These are phyloP conservation scores for Okapia johnstoni DNA, from an alignment of 2,113 vertebrate species.

Conservation along the genomic window DNA sequence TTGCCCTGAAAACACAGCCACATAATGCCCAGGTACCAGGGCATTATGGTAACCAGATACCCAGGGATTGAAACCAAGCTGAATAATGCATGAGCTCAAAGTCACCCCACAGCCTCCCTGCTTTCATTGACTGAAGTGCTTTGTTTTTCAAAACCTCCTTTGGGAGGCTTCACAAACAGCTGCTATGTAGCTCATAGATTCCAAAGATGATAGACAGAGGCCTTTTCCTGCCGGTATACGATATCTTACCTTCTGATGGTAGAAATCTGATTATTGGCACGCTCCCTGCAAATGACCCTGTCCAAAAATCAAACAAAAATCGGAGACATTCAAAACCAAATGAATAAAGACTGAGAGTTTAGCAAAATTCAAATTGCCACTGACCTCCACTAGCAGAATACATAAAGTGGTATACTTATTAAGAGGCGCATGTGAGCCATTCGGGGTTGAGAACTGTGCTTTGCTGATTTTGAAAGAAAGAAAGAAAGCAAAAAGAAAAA, in stretches of 20 bases:
- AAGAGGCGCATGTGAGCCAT: slow-evolving; percentile 47
- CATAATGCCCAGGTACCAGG: not conserved
- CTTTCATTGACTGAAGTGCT: slow-evolving; percentile 47
- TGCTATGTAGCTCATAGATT: slow-evolving; percentile 53
- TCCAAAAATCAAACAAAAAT: slow-evolving; percentile 57
- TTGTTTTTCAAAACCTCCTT: slow-evolving; percentile 66
- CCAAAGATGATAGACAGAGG: slow-evolving; percentile 47
- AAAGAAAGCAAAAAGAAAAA: not conserved
- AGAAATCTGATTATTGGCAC: slow-evolving; percentile 34
- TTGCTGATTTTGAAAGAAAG: slow-evolving; percentile 61
- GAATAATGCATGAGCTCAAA: not conserved
- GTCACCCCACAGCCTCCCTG: not conserved
- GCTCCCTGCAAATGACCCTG: slow-evolving; percentile 26
- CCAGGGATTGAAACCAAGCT: not conserved
- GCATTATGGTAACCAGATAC: not conserved
- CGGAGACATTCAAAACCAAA: slow-evolving; percentile 31
- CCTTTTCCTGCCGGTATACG: slow-evolving; percentile 36
- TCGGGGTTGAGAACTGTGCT: slow-evolving; percentile 58
- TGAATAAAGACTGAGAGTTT: slow-evolving; percentile 20
- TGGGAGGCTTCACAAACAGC: slow-evolving; percentile 59
- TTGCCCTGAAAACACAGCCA: not conserved
- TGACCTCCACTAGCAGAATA: slow-evolving; percentile 43
- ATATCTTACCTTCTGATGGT: not conserved
- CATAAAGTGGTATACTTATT: slow-evolving; percentile 40
- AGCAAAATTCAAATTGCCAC: slow-evolving; percentile 49